Evolutionary conservation across 2,888 invertebrate genomes (phyloP).

Genomic region (Seira ritae): DNA sequence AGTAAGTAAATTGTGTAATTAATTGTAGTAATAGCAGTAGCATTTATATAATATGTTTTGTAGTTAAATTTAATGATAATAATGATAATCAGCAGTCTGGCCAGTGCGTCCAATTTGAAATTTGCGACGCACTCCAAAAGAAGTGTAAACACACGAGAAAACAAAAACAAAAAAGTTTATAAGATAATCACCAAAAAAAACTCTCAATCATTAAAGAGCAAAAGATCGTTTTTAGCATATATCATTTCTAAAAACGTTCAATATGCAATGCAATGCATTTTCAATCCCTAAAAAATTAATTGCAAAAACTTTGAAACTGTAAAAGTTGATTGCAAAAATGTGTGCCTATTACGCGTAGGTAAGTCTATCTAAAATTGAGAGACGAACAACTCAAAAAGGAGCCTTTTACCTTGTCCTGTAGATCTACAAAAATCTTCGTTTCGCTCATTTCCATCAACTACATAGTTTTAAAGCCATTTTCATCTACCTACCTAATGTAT

Average conservation of each 20-base stretch:
- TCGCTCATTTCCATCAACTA: background rate
- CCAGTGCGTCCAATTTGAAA: slow-evolving; percentile 47
- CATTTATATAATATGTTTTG: background rate
- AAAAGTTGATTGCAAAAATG: too few species aligned
- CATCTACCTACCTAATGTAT: background rate
- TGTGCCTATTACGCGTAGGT: too few species aligned
- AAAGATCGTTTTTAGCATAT: slow-evolving; percentile 3
- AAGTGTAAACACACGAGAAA: background rate
- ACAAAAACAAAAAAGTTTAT: background rate
- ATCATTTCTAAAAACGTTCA: too few species aligned
- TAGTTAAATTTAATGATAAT: slow-evolving; percentile 48
- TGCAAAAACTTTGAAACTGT: background rate
- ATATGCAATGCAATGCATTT: too few species aligned
- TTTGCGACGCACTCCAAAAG: slow-evolving; percentile 53
- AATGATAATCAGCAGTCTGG: slow-evolving; percentile 65
- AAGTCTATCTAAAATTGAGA: too few species aligned
- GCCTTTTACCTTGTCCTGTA: background rate
- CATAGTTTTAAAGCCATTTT: background rate
- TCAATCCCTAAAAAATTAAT: background rate
- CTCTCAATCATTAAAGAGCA: slow-evolving; percentile 30
- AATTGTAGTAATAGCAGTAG: slow-evolving; percentile 39
- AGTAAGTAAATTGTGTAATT: slow-evolving; percentile 15
- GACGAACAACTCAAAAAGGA: background rate
- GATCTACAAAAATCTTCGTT: background rate
- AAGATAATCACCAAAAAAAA: background rate